phyloP scores from a whole-genome alignment of 2,888 invertebrate genomes.

The Odontothrips loti region DNA sequence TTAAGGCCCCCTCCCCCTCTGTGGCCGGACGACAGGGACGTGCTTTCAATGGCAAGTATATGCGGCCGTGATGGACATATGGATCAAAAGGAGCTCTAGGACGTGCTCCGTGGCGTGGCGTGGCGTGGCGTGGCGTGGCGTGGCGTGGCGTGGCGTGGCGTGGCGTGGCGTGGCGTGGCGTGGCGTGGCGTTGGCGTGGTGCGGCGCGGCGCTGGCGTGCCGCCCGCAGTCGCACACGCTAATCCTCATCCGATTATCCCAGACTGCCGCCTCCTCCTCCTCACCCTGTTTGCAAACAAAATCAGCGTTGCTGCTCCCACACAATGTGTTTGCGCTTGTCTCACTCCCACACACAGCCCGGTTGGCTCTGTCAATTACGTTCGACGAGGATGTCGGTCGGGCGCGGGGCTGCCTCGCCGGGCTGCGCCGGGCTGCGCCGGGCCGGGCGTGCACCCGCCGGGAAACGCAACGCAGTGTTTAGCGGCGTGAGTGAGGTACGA shows the following conservation, averaged over 20 bases:
- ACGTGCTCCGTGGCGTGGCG: background rate
- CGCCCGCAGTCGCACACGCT: background rate
- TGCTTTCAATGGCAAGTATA: slow-evolving; percentile 4
- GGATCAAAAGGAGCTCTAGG: slow-evolving; percentile 4
- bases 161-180: too few relatives aligned
- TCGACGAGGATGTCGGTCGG: too few relatives aligned
- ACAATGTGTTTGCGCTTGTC: background rate
- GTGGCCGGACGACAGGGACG: background rate
- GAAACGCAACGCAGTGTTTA: too few relatives aligned
- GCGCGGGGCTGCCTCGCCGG: too few relatives aligned
- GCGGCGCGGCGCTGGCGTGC: too few relatives aligned
- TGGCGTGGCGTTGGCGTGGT: too few relatives aligned
- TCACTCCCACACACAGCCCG: background rate
- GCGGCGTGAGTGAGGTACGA: too few relatives aligned
- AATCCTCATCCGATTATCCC: slow-evolving; percentile 21
- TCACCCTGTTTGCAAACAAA: background rate
- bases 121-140: background rate
- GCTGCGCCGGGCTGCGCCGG: too few relatives aligned
- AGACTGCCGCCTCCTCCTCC: background rate
- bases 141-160: background rate
- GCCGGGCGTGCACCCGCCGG: too few relatives aligned
- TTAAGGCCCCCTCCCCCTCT: background rate
- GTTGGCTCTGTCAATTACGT: background rate
- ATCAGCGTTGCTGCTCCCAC: background rate
- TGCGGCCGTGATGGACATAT: background rate